phyloP scores from a whole-genome alignment of 1,140 invertebrate genomes.

The Helicoverpa zea region DNA sequence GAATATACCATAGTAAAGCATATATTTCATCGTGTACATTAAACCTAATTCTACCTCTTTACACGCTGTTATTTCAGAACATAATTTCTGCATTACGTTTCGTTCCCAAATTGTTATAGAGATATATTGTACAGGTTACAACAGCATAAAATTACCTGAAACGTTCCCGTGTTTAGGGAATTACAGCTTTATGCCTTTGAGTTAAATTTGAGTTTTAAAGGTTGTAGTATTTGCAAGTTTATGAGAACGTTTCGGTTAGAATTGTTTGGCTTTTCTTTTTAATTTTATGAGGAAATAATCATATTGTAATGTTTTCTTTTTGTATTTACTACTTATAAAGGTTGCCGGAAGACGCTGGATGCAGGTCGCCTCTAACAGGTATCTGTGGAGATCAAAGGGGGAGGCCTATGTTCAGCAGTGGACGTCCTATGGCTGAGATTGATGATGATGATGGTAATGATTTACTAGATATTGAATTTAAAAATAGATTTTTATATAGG shows the following conservation, averaged over 20 bases:
- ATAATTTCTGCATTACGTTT: conserved; percentile 9
- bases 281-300: conserved; percentile 5
- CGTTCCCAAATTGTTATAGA: conserved; percentile 15
- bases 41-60: conserved; percentile 13
- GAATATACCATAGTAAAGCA: not conserved
- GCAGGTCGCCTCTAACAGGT: no score
- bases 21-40: not conserved
- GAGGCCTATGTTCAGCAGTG: no score
- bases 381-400: no score
- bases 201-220: not conserved
- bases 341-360: no score
- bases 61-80: conserved; percentile 9
- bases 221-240: not conserved
- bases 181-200: conserved; percentile 2
- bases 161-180: not conserved
- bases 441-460: no score
- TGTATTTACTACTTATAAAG: no score
- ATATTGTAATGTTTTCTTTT: not conserved
- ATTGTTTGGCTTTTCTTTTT: not conserved
- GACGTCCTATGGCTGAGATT: no score
- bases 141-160: conserved; percentile 20
- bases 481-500: not conserved
- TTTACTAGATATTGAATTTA: no score
- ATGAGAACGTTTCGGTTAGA: not conserved
- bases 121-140: conserved; percentile 18